Conservation (phyloP, 2,797 vertebrate genomes). For the Rhincodon typus region DNA sequence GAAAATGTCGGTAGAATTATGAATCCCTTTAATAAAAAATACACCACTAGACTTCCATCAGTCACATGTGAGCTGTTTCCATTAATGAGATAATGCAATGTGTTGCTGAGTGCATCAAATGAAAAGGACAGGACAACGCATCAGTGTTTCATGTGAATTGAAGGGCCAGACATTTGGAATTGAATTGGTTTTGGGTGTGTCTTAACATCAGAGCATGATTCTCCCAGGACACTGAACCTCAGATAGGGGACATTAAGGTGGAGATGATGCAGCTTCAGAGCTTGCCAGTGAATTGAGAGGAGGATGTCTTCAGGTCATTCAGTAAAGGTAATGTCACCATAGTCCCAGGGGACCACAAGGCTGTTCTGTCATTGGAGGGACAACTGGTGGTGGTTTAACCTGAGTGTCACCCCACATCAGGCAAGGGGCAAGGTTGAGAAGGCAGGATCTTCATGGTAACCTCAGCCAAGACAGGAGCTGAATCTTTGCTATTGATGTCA, state of each 20-base stretch:
- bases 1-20: not conserved
- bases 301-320: not conserved
- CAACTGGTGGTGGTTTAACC: no score
- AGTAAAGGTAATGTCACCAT: no score
- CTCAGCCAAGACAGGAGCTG: no score
- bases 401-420: no score
- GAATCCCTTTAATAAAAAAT: not conserved
- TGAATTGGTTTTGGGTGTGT: not conserved
- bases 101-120: not conserved
- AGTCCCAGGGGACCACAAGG: no score
- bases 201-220: rapidly evolving
- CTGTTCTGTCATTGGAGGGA: no score
- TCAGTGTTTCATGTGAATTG: not conserved
- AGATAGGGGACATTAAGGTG: not conserved
- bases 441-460: no score
- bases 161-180: not conserved
- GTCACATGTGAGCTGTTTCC: not conserved
- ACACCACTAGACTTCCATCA: not conserved
- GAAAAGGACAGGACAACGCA: not conserved
- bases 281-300: not conserved
- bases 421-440: no score
- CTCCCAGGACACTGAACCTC: not conserved
- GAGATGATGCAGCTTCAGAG: not conserved
- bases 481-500: no score
- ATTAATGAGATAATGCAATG: not conserved